Evolutionary conservation across 1,140 invertebrate species (phyloP), one percentile per base, ranked within the genome.

Genomic region (Drosophila oshimai): DNA sequence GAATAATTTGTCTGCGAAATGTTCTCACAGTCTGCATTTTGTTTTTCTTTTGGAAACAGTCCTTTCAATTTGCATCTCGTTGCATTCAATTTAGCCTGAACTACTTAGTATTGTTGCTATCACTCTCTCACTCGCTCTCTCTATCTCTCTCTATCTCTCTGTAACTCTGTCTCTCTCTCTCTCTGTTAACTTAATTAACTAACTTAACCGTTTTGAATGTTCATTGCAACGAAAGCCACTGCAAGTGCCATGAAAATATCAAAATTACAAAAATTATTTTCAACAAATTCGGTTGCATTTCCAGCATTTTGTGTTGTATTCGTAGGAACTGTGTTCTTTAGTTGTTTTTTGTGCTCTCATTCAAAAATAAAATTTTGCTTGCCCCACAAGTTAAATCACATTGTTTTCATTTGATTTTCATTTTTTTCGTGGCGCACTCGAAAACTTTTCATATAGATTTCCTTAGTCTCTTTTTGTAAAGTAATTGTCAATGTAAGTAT

Each of bases 401-500:
- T 60, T 50, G 31, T 39, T 67, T 29, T 31, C 18, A 18, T 57
- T 33, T 51, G 29, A 64, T 44, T 46, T 45, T 18, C 42, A 31
- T 17, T 6, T 36, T 78, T 54, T 46, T 50, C 36, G 68, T 84
- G 72, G 58, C 69, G 81, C 81, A 86, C 81, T 44, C 22, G 46
- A 60, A 47, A 51, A 58, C 50, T 34, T 61, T 50, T 62, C 55
- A 68, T 65, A 72, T 87, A 80, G 77, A 77, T 45, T 74, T 81
- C 37, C 47, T 54, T 72, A 83, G 70, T 71, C 64, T 71, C 53
- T 79, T 46, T 46, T 53, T 79, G 67, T 88, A 79, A 83, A 88
- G 83, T 87, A 87, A 83, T 83, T 87, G 69, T 83, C 83, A 74
- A 68, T 87, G 77, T 88, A 87, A 88, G 83, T 88, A 80, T 77